phyloP scores from a whole-genome alignment of 2,888 invertebrate genomes.

The Agrochola lychnidis region DNA sequence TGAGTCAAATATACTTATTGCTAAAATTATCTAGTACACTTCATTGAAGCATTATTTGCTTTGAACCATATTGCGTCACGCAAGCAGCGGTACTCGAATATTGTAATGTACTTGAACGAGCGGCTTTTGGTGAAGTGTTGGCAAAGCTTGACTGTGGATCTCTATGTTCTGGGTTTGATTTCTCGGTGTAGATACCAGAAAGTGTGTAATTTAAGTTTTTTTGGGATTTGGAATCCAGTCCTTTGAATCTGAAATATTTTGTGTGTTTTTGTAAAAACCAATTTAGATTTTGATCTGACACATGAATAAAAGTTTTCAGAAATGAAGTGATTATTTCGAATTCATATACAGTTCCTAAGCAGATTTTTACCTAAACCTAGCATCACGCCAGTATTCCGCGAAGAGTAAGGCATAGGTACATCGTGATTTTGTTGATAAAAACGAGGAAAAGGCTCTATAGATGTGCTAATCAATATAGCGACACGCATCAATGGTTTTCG shows the following conservation, averaged over 20 bases:
- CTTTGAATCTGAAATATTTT: neutral
- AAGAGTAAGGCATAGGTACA: no score
- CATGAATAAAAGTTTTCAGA: neutral
- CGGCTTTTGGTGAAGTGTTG: neutral
- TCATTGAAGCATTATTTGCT: constrained; percentile 33
- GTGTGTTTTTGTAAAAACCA: neutral
- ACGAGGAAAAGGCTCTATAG: neutral
- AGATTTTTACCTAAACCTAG: neutral
- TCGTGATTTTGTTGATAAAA: neutral
- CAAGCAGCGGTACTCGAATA: constrained; percentile 5
- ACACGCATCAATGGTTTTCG: constrained; percentile 29
- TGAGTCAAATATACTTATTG: constrained; percentile 35
- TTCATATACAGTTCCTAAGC: neutral
- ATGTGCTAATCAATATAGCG: neutral
- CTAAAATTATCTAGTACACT: constrained; percentile 25
- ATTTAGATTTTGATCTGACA: neutral
- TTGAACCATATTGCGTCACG: constrained; percentile 40
- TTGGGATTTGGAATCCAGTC: neutral
- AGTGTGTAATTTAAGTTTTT: neutral
- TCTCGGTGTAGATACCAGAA: neutral
- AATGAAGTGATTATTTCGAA: neutral
- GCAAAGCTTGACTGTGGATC: neutral
- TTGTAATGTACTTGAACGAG: constrained; percentile 9
- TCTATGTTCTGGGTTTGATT: neutral
- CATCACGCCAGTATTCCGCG: neutral